Evolutionary conservation across 2,113 vertebrate species (phyloP).

Genomic region (Rhinolophus sinicus): DNA sequence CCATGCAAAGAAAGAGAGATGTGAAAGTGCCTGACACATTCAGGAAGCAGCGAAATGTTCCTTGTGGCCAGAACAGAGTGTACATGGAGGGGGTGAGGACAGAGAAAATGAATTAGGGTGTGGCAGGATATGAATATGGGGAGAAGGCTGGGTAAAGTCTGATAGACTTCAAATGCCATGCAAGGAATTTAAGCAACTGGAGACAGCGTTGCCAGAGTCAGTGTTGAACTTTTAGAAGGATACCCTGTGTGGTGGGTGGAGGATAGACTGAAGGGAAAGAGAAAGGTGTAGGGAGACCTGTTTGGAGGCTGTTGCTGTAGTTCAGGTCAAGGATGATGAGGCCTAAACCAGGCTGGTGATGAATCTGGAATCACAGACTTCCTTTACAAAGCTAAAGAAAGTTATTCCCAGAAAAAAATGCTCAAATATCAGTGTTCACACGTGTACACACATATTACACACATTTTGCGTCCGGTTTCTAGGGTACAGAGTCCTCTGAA

Average conservation of each 20-base stretch:
- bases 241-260: background rate
- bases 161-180: background rate
- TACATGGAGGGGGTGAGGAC: background rate
- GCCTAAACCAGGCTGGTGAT: background rate
- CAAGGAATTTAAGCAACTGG: background rate
- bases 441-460: background rate
- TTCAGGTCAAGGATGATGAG: background rate
- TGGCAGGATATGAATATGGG: background rate
- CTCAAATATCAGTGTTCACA: background rate
- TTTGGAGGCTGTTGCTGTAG: background rate
- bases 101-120: background rate
- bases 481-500: background rate
- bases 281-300: background rate
- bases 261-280: background rate
- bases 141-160: background rate
- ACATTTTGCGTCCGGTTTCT: background rate
- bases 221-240: background rate
- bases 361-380: background rate
- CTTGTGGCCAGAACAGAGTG: background rate
- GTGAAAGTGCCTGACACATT: background rate
- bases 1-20: background rate
- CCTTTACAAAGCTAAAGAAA: slow-evolving; percentile 10
- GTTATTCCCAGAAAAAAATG: background rate
- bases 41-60: background rate
- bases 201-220: background rate